Evolutionary conservation across 2,888 invertebrate species (phyloP).

Genomic region (Cataglyphis altisquamis): DNA sequence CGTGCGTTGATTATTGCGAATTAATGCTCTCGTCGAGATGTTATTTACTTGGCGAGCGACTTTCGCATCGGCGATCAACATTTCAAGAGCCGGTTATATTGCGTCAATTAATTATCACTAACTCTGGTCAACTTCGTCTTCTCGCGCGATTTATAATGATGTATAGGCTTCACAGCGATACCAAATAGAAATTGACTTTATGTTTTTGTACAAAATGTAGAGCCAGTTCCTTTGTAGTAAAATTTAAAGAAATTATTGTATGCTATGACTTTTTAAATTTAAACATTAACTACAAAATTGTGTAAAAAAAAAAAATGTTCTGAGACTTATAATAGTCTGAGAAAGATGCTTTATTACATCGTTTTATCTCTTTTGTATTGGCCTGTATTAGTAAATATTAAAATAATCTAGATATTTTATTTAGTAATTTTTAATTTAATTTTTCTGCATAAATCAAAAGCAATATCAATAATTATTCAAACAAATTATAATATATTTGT

Average conservation of each 20-base stretch:
- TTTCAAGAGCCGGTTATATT: neutral
- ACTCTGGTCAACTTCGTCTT: neutral
- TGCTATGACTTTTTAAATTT: neutral
- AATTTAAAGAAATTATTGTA: neutral
- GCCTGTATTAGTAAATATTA: neutral
- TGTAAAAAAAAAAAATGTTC: neutral
- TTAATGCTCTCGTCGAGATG: neutral
- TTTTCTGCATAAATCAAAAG: neutral
- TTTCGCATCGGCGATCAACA: constrained; percentile 25
- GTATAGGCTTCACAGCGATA: neutral
- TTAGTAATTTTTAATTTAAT: neutral
- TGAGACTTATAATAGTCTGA: neutral
- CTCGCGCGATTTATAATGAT: neutral
- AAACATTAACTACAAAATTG: neutral
- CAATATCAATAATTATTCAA: neutral
- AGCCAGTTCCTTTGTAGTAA: neutral
- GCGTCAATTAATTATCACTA: constrained; percentile 24
- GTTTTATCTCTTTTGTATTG: neutral
- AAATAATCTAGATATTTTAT: neutral
- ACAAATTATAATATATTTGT: neutral
- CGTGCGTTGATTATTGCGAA: constrained; percentile 13
- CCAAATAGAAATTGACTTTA: neutral
- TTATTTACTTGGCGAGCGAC: constrained; percentile 1
- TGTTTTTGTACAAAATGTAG: neutral
- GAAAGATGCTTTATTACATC: neutral